Evolutionary conservation across 2,113 vertebrate species (phyloP).

Genomic region (Bubo scandiacus): DNA sequence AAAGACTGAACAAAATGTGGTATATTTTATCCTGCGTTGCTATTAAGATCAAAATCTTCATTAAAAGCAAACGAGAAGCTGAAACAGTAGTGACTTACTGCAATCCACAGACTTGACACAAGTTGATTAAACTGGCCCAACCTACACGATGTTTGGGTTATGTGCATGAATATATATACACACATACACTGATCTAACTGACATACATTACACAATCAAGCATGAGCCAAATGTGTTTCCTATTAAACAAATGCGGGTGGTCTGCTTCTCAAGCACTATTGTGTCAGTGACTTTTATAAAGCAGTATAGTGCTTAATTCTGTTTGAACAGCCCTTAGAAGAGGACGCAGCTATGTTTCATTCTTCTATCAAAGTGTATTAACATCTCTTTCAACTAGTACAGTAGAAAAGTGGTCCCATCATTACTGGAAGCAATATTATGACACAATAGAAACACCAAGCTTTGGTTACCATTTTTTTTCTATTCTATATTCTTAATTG

Average conservation of each 20-base stretch:
- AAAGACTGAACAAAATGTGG: neutral
- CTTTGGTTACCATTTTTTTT: neutral
- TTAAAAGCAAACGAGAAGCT: neutral
- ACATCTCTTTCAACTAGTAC: neutral
- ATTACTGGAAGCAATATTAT: neutral
- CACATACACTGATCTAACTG: neutral
- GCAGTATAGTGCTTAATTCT: neutral
- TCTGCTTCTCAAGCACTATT: neutral
- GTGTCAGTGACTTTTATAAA: neutral
- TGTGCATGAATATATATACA: fast-evolving
- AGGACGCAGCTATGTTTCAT: neutral
- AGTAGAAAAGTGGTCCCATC: neutral
- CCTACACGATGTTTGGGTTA: neutral
- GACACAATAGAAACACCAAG: neutral
- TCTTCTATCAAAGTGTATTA: neutral
- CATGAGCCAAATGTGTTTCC: slow-evolving; percentile 9
- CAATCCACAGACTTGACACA: fast-evolving
- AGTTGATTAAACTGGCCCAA: neutral
- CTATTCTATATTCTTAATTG: neutral
- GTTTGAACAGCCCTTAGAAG: neutral
- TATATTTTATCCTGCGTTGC: neutral
- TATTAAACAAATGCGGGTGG: neutral
- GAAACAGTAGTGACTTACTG: neutral
- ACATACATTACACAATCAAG: neutral
- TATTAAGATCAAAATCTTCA: neutral